Evolutionary conservation across 2,888 invertebrate genomes (phyloP), one percentile per base, ranked within the genome.

Genomic region (Eudasyphora cyanicolor): DNA sequence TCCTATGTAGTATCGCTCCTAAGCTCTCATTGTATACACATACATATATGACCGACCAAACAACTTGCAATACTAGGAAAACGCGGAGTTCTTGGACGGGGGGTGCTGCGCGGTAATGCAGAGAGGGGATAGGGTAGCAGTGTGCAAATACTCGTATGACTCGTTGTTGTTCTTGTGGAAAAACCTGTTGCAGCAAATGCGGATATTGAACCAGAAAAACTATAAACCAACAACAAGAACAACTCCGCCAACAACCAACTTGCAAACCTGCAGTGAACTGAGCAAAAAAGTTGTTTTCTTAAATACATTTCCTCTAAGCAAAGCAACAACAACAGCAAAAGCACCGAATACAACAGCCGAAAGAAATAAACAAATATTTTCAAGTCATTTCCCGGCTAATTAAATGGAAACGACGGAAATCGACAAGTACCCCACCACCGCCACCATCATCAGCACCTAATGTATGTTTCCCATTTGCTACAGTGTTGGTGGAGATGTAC

Each of bases 141-240:
- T 7, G 57, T 8, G 24, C 57, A 57, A 27, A 24, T 27, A 57
- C 21, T 51, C 21, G 51, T 51, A 57, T 24, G 57, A 57, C 57
- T 57, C 10, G 57, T 57, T 57, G 57, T 57, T 5, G 27, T 7
- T 57, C 24, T 57, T 4, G 57, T 27, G 57, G 57, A 27, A 67
- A 67, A 67, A 67, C 67, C 67, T 67, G 67, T 67, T 67, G 42
- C 42, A 5, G 21, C 64, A 38, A 67, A 67, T 14, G 67, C 67
- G 67, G 67, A 67, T 67, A 67, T 67, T 67, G 67, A 67, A 67
- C 67, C 42, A 67, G 42, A 67, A 67, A 42, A 42, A 42, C 42
- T 21, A 38, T 24, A 67, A 12, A 64, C 24, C 57, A 8, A 38
- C 19, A n/a, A 7, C 57, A 57, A 14, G n/a, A n/a, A 45, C 5